These are phyloP conservation scores for Ophion costatus DNA, from an alignment of 2,888 invertebrate genomes.

Conservation along the genomic window DNA sequence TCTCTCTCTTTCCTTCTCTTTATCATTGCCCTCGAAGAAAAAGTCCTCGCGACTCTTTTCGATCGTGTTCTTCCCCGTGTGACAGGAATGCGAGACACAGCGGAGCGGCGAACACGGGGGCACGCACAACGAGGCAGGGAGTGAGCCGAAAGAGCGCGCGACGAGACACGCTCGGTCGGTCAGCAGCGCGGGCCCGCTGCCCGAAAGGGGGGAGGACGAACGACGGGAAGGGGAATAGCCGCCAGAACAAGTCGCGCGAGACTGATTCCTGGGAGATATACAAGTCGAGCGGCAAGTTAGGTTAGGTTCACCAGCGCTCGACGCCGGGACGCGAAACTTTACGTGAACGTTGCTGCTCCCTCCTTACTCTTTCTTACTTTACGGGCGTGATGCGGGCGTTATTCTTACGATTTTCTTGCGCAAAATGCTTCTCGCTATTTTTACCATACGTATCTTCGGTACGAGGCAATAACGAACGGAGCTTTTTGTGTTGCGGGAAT, in stretches of 20 bases:
- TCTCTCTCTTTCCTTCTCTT: background rate
- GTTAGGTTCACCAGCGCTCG: conserved; percentile 57
- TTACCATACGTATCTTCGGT: too few species aligned
- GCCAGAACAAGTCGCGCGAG: conserved; percentile 43
- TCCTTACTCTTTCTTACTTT: background rate
- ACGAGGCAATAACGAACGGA: too few species aligned
- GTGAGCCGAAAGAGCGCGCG: too few species aligned
- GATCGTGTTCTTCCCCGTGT: conserved; percentile 11
- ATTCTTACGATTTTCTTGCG: too few species aligned
- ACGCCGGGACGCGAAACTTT: conserved; percentile 60
- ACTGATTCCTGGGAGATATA: conserved; percentile 2
- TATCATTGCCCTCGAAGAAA: too few species aligned
- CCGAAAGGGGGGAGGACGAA: background rate
- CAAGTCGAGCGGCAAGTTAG: conserved; percentile 18
- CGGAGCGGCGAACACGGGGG: background rate
- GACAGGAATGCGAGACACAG: conserved; percentile 25
- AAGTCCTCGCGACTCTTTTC: background rate
- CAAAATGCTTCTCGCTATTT: too few species aligned
- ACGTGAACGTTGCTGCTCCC: conserved; percentile 28
- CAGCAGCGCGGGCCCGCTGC: too few species aligned
- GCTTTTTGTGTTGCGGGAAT: too few species aligned
- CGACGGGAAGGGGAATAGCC: conserved; percentile 13
- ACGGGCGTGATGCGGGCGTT: background rate
- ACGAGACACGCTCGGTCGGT: too few species aligned
- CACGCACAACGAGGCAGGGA: background rate